phyloP scores from a whole-genome alignment of 2,113 vertebrate species.

The Nothobranchius furzeri region DNA sequence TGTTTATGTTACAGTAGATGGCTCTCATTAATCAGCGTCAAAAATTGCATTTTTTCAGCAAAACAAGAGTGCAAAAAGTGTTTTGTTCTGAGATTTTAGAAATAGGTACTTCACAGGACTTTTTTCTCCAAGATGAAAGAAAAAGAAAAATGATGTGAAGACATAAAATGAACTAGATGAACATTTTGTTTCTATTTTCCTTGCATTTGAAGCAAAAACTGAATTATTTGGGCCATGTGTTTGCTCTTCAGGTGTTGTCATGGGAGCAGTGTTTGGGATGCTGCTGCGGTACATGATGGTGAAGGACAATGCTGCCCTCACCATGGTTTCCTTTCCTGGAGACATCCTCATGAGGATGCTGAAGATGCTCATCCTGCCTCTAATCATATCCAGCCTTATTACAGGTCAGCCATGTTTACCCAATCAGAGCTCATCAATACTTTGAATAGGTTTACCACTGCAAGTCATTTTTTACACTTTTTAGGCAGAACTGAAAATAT shows the following conservation, averaged over 20 bases:
- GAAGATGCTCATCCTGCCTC: conserved; percentile 87
- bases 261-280: conserved; percentile 78
- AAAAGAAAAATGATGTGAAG: too few relatives aligned
- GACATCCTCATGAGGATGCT: conserved; percentile 88
- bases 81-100: neutral
- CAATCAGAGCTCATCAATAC: too few relatives aligned
- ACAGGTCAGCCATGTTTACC: conserved; percentile 69
- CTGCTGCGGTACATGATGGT: conserved; percentile 77
- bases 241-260: conserved; percentile 76
- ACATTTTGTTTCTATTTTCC: too few relatives aligned
- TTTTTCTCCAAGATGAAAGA: neutral
- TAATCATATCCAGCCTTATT: conserved; percentile 87
- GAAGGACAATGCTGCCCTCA: conserved; percentile 66
- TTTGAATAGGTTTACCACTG: too few relatives aligned
- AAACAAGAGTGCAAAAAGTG: neutral
- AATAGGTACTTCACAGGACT: neutral
- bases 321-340: conserved; percentile 84
- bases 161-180: too few relatives aligned
- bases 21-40: conserved; percentile 40
- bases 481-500: too few relatives aligned
- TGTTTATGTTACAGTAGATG: conserved; percentile 45
- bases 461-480: too few relatives aligned
- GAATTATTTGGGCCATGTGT: neutral
- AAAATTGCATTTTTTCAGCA: too few relatives aligned
- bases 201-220: neutral